A percentile compares a stretch with the other conserved stretches of the same genome.
These are phyloP conservation scores for Hypotaenidia okinawae DNA, from an alignment of 2,797 vertebrate species.

Conservation along the genomic window DNA sequence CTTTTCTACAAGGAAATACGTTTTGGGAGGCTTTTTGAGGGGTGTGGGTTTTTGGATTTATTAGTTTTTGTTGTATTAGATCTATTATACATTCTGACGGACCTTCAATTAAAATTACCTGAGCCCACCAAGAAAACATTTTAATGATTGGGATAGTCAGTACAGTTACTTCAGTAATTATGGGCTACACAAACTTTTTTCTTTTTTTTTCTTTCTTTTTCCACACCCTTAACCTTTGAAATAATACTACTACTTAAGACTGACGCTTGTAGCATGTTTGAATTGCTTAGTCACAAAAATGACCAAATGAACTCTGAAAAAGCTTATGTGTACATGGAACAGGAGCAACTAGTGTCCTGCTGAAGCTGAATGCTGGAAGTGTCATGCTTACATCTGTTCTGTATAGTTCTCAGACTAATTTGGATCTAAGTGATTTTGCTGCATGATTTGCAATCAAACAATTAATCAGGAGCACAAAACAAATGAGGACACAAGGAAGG, in stretches of 20 bases:
- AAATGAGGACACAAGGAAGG: neutral
- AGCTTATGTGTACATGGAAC: fast-evolving
- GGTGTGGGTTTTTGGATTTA: neutral
- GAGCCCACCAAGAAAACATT: neutral
- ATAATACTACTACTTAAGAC: neutral
- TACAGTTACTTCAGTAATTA: neutral
- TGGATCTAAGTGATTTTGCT: neutral
- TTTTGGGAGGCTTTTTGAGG: fast-evolving
- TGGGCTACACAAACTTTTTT: neutral
- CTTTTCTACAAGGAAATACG: neutral
- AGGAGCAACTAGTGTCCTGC: neutral
- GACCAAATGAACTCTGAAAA: neutral
- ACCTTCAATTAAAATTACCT: neutral
- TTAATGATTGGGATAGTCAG: neutral
- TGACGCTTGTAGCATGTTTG: neutral
- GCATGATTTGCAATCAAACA: neutral
- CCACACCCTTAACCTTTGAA: neutral
- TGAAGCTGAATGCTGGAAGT: neutral
- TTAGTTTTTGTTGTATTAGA: neutral
- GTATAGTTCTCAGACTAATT: neutral
- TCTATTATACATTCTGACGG: neutral
- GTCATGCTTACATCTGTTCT: neutral
- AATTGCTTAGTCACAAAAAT: neutral
- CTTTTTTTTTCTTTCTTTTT: neutral
- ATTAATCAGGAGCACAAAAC: neutral